These are phyloP conservation scores for Characodon lateralis DNA, from an alignment of 2,797 vertebrate genomes.

Conservation along the genomic window DNA sequence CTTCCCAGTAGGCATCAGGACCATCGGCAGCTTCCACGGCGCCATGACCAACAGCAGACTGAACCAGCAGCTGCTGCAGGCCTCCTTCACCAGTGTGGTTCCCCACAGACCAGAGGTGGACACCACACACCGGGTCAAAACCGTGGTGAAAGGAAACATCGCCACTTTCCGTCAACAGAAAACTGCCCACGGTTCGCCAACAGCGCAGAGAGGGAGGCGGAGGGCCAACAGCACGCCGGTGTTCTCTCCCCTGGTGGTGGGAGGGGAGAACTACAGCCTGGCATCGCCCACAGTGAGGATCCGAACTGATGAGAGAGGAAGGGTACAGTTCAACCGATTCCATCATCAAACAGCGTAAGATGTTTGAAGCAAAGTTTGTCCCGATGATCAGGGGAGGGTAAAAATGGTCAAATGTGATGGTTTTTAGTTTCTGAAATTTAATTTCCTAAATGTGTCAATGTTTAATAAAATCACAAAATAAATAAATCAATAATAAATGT, in stretches of 20 bases:
- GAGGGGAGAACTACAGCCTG: slow-evolving; percentile 79
- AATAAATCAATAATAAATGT: background rate
- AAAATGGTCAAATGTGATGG: background rate
- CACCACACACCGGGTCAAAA: slow-evolving; percentile 49
- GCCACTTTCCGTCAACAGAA: slow-evolving; percentile 68
- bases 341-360: slow-evolving; percentile 68
- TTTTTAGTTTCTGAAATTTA: too few relatives aligned
- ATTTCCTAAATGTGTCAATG: too few relatives aligned
- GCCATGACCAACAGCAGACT: slow-evolving; percentile 76
- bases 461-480: background rate
- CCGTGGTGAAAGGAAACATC: slow-evolving; percentile 50
- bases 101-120: slow-evolving; percentile 53
- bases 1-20: slow-evolving; percentile 68
- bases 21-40: slow-evolving; percentile 69
- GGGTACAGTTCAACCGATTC: slow-evolving; percentile 65
- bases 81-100: slow-evolving; percentile 16
- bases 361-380: background rate
- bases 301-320: slow-evolving; percentile 57
- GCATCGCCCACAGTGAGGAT: slow-evolving; percentile 72
- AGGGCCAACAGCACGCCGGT: slow-evolving; percentile 73
- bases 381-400: background rate
- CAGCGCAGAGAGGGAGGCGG: slow-evolving; percentile 67
- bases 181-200: slow-evolving; percentile 1
- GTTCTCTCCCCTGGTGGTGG: slow-evolving; percentile 76
- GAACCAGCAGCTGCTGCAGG: slow-evolving; percentile 55